Evolutionary conservation across 2,888 invertebrate genomes (phyloP).

Genomic region (Ramazzottius varieornatus): DNA sequence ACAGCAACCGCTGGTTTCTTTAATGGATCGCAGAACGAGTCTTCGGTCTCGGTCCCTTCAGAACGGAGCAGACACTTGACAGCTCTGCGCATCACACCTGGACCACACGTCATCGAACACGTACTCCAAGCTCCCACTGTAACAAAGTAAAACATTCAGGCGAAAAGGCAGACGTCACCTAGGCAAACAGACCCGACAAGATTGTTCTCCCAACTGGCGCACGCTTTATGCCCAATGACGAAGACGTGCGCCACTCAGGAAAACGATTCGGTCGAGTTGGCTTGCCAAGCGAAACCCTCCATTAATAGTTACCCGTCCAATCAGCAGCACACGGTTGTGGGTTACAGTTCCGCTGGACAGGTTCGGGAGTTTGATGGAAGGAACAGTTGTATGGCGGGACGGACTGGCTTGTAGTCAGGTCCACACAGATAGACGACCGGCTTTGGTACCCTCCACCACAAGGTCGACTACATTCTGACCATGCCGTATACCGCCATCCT

Average conservation of each 20-base stretch:
- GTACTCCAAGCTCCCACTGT: neutral
- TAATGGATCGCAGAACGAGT: neutral
- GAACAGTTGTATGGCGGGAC: conserved; percentile 3
- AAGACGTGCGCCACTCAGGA: too few relatives aligned
- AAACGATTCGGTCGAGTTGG: too few relatives aligned
- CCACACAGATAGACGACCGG: neutral
- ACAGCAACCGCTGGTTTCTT: neutral
- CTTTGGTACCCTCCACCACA: neutral
- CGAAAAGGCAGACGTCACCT: too few relatives aligned
- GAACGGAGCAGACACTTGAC: neutral
- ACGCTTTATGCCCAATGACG: too few relatives aligned
- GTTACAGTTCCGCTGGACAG: neutral
- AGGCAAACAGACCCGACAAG: too few relatives aligned
- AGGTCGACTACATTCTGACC: conserved; percentile 2
- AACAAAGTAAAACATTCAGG: too few relatives aligned
- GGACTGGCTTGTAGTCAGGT: neutral
- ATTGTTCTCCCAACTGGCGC: too few relatives aligned
- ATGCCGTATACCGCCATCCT: neutral
- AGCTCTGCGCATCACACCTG: neutral
- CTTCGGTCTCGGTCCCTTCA: neutral
- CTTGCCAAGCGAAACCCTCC: too few relatives aligned
- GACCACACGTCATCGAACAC: neutral
- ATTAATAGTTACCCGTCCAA: too few relatives aligned
- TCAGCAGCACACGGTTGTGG: conserved; percentile 1
- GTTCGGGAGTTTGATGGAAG: neutral